Percentiles rank a stretch among this genome's conserved stretches.
Evolutionary conservation across 2,888 invertebrate species (phyloP).

Genomic region (Patella ulyssiponensis): DNA sequence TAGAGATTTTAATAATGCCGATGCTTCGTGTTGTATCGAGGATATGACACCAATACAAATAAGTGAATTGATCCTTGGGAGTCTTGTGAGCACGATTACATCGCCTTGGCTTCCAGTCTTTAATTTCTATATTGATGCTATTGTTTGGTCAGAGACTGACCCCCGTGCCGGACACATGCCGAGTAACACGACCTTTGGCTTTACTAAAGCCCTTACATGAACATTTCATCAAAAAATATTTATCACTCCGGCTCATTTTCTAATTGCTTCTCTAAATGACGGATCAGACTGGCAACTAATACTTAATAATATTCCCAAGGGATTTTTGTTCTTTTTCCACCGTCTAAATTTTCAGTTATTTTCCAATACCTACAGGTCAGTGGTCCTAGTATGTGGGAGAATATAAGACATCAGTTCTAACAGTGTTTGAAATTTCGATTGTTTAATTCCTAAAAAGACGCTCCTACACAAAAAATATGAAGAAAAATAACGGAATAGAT

Average conservation of each 20-base stretch:
- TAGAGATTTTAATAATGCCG: slow-evolving; percentile 4
- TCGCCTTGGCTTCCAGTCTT: neutral
- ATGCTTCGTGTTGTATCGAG: neutral
- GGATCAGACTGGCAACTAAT: too few species aligned
- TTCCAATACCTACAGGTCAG: too few species aligned
- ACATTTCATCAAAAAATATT: neutral
- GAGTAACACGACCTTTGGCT: slow-evolving; percentile 9
- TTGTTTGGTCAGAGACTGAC: neutral
- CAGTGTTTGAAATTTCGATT: too few species aligned
- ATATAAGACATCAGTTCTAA: too few species aligned
- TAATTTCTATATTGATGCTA: slow-evolving; percentile 5
- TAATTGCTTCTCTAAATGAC: neutral
- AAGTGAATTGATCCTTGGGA: neutral
- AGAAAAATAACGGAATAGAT: too few species aligned
- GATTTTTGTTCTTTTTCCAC: too few species aligned
- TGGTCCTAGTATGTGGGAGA: too few species aligned
- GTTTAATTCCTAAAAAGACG: too few species aligned
- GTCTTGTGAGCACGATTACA: neutral
- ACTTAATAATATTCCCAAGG: too few species aligned
- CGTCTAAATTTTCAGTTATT: too few species aligned
- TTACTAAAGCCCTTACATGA: neutral
- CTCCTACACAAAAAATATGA: too few species aligned
- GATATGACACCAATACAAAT: neutral
- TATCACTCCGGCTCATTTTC: neutral
- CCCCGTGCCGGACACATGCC: neutral